Percentiles rank a stretch among this genome's conserved stretches.
phyloP scores from a whole-genome alignment of 2,113 vertebrate species.

The Lichenostomus cassidix region DNA sequence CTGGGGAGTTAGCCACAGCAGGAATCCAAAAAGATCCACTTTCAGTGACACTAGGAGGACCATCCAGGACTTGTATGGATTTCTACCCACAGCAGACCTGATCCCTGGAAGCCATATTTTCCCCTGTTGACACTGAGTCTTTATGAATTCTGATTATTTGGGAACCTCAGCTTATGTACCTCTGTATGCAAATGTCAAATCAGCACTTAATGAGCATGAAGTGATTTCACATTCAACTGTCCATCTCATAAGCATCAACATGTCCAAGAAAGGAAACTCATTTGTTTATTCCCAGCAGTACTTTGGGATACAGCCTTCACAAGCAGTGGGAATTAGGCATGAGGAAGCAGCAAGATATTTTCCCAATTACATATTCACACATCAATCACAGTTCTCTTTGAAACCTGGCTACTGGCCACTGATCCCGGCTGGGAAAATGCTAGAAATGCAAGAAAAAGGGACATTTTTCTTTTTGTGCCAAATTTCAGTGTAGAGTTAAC shows the following conservation, averaged over 20 bases:
- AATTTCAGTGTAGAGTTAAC: slow-evolving; percentile 22
- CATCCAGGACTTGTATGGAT: not conserved
- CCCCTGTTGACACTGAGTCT: not conserved
- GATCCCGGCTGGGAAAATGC: slow-evolving; percentile 55
- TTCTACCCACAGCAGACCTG: not conserved
- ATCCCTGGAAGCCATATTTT: not conserved
- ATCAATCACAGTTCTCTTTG: slow-evolving; percentile 62
- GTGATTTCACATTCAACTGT: slow-evolving; percentile 50
- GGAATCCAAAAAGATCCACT: not conserved
- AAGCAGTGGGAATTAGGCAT: slow-evolving; percentile 64
- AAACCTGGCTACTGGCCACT: slow-evolving; percentile 50
- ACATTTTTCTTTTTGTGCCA: slow-evolving; percentile 36
- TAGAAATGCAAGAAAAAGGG: slow-evolving; percentile 46
- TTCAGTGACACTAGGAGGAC: not conserved
- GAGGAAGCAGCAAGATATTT: slow-evolving; percentile 58
- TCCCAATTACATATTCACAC: slow-evolving; percentile 48
- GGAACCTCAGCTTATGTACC: not conserved
- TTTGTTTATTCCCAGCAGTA: slow-evolving; percentile 58
- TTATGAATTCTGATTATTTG: not conserved
- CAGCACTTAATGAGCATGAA: slow-evolving; percentile 37
- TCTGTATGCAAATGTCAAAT: slow-evolving; percentile 40
- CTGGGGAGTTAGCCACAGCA: not conserved
- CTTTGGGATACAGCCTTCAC: slow-evolving; percentile 49
- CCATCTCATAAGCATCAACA: slow-evolving; percentile 43
- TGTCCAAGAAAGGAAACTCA: slow-evolving; percentile 51